Evolutionary conservation across 1,140 invertebrate species (phyloP), one percentile per base, ranked within the genome.

Genomic region (Calosoma granatense): DNA sequence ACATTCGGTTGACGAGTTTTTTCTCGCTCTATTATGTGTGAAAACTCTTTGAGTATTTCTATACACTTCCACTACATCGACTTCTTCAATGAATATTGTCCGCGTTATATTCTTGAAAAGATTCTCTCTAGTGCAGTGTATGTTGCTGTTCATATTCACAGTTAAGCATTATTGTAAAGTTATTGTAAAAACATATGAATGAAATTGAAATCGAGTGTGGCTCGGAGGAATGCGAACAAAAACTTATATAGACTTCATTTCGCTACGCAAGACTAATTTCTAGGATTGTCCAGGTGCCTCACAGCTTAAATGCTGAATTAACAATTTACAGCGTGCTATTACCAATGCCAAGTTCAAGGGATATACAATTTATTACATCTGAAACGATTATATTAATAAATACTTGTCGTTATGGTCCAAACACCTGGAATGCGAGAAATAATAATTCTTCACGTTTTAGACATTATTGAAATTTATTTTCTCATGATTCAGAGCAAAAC

Each of bases 121-220:
- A 6, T 6, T n/a, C n/a, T n/a, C 41, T 47, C 4, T 12, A 11
- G 15, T 47, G 3, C 17, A 47, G 41, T 47, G 15, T 11, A 47
- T 12, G 41, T 36, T 36, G n/a, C 6, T 36, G n/a, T 36, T 36
- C 26, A 36, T 9, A 36, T n/a, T 36, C 26, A 36, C 26, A 9
- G 6, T n/a, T 36, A n/a, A n/a, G n/a, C n/a, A 36, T 36, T 36
- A 36, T 36, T 36, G 26, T 36, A 9, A 36, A n/a, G 6, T 47
- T 47, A 47, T 47, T 47, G 41, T 47, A 11, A 17, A 47, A 11
- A 17, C 3, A 47, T 47, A 47, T 47, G 41, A 47, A 47, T 47
- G 41, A 47, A 47, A 47, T 47, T 47, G 3, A 17, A 12, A 12
- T 47, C 41, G 9, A 47, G 41, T 47, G 17, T 11, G 41, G n/a